Evolutionary conservation across 2,113 vertebrate species (phyloP).

Genomic region (Microcebus murinus): DNA sequence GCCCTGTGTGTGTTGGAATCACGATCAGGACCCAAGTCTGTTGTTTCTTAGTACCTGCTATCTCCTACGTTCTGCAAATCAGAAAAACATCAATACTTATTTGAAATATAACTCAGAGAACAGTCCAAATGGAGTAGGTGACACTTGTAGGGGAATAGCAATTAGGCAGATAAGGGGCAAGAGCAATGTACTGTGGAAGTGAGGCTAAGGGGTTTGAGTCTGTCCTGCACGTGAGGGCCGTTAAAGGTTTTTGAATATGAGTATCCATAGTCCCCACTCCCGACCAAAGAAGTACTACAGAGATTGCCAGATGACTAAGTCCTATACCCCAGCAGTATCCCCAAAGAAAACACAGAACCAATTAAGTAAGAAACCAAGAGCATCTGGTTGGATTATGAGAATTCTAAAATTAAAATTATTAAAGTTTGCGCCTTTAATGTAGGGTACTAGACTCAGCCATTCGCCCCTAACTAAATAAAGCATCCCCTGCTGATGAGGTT

Average conservation of each 20-base stretch:
- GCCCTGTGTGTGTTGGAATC: no score
- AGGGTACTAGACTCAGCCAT: neutral
- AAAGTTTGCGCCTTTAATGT: constrained; percentile 3
- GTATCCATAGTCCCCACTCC: neutral
- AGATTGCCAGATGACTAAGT: neutral
- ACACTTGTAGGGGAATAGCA: neutral
- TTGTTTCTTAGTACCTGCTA: constrained; percentile 16
- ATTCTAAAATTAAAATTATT: neutral
- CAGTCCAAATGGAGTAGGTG: neutral
- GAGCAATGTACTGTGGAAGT: neutral
- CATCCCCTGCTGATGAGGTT: neutral
- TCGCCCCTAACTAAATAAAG: neutral
- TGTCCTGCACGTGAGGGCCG: neutral
- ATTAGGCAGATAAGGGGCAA: neutral
- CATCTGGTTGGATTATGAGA: neutral
- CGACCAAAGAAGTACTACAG: neutral
- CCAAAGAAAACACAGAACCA: neutral
- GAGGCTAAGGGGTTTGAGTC: neutral
- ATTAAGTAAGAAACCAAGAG: neutral
- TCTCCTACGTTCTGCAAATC: neutral
- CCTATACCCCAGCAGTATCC: neutral
- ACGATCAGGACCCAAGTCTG: neutral
- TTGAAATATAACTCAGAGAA: neutral
- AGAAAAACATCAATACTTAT: neutral
- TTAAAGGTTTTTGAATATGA: neutral